A percentile compares a stretch with the other conserved stretches of the same genome.
Conservation (phyloP, 2,797 vertebrate species). For the Linurgus olivaceus region DNA sequence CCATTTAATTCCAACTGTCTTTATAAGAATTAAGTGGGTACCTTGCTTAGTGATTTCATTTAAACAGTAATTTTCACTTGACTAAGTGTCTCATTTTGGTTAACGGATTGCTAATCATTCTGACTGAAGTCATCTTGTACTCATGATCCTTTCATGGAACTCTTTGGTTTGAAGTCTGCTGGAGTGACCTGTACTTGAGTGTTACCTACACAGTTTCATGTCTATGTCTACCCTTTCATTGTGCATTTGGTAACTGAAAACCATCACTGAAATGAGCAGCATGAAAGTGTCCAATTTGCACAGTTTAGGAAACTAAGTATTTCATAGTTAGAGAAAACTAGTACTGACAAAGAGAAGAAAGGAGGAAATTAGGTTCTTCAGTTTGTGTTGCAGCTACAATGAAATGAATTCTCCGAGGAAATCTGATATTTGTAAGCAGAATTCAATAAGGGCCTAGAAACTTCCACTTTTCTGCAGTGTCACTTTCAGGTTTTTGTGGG, state of each 20-base stretch:
- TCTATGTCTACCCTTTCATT: background rate
- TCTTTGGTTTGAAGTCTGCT: background rate
- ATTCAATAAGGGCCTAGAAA: background rate
- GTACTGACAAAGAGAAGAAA: background rate
- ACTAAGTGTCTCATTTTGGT: background rate
- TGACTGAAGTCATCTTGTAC: background rate
- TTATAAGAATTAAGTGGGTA: background rate
- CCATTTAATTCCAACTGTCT: background rate
- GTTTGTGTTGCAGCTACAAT: background rate
- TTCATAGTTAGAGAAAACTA: background rate
- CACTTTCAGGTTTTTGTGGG: background rate
- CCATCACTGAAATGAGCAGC: background rate
- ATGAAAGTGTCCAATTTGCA: background rate
- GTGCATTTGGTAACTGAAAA: background rate
- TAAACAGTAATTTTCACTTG: background rate
- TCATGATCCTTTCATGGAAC: background rate
- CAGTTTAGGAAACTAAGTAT: background rate
- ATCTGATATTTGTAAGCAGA: background rate
- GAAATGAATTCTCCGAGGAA: background rate
- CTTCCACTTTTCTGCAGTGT: background rate
- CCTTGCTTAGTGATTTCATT: background rate
- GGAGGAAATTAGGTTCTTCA: background rate
- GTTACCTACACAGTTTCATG: background rate
- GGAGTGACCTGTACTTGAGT: background rate
- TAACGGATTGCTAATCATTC: background rate